Evolutionary conservation across 2,888 invertebrate genomes (phyloP), one percentile per base, ranked within the genome.

Genomic region (Steinernema carpocapsae): DNA sequence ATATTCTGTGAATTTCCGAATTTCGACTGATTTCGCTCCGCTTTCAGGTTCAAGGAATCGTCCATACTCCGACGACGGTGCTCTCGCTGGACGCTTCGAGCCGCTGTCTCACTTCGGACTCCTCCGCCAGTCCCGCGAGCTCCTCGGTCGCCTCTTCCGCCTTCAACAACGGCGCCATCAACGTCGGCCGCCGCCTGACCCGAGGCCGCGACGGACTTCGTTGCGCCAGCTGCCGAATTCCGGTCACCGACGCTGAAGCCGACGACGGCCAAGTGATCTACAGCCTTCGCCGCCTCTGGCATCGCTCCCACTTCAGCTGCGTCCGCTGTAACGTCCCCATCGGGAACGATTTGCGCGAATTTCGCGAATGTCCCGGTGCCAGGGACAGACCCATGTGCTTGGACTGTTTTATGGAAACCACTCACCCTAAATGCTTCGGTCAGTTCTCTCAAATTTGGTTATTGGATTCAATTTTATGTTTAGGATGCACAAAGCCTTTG

Each of bases 321-420:
- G 24, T 52, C n/a, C 46, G 52, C 22, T 74, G 74, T 29, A 52
- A 74, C 24, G 56, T 32, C 7, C 17, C 46, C 14, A 42, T 74
- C 26, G 74, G 74, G 14, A 29, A 24, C 1, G 43, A 72, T n/a
- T 24, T 32, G n/a, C 42, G 51, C 32, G 74, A 74, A 4, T 74
- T 74, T 29, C 70, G 74, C 29, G 52, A 46, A 22, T 22, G 45
- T 56, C 37, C 42, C 32, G 48, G 45, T 42, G 71, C 48, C 14
- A 24, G 12, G 7, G 51, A 42, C 12, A 17, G 52, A 10, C 74
- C 74, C 14, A 74, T 74, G 43, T 74, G 74, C 45, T 22, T 74
- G 51, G 74, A 74, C 71, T 74, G 74, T 43, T 72, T 70, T 37
- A 74, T 74, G 74, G 74, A 74, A 3, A 52, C 37, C 12, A 46